Conservation (phyloP, 2,888 invertebrate species). For the Stenotaenia linearis region DNA sequence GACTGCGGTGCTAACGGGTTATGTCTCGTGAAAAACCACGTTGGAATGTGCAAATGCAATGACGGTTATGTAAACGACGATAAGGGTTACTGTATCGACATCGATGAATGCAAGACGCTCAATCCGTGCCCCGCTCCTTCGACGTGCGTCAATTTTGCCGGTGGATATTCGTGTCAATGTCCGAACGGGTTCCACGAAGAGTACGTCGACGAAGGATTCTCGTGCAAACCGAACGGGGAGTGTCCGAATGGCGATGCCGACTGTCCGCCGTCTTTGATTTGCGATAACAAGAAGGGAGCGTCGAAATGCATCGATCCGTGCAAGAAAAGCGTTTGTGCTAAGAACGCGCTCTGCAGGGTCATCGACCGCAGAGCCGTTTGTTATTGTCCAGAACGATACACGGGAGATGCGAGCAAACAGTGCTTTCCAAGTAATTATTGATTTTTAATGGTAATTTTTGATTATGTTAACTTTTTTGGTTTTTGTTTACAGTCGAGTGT, state of each 20-base stretch:
- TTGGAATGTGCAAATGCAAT: conserved; percentile 66
- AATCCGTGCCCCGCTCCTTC: conserved; percentile 76
- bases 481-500: conserved; percentile 57
- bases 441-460: background rate
- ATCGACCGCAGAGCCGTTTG: conserved; percentile 52
- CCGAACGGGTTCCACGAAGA: conserved; percentile 55
- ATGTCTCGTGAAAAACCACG: conserved; percentile 67
- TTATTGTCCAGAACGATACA: conserved; percentile 71
- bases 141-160: conserved; percentile 68
- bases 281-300: conserved; percentile 52
- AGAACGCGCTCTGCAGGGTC: conserved; percentile 70
- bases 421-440: conserved; percentile 57
- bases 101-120: conserved; percentile 65
- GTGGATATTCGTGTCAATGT: conserved; percentile 71
- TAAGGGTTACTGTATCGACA: conserved; percentile 63
- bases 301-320: conserved; percentile 41
- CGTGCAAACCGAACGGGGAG: conserved; percentile 55
- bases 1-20: conserved; percentile 70
- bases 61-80: conserved; percentile 61
- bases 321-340: conserved; percentile 60
- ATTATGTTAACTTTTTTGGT: background rate
- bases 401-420: conserved; percentile 49
- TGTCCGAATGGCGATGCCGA: conserved; percentile 42
- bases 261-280: conserved; percentile 54
- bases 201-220: conserved; percentile 33